Evolutionary conservation across 2,113 vertebrate genomes (phyloP).

Genomic region (Macroglossus sobrinus): DNA sequence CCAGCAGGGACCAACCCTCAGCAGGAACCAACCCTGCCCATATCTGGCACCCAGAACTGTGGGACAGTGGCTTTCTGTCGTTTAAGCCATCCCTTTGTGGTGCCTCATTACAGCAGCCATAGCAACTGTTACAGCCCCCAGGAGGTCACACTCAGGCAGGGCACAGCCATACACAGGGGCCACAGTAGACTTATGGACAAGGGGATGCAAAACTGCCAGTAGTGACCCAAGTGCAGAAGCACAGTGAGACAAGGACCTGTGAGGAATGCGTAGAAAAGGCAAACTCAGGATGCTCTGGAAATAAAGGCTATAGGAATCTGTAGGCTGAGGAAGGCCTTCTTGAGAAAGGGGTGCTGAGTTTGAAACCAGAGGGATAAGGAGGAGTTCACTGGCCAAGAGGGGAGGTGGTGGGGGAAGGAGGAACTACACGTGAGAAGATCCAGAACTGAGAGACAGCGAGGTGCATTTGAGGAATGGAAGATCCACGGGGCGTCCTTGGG

Average conservation of each 20-base stretch:
- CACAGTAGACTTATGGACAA: background rate
- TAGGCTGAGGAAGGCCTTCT: background rate
- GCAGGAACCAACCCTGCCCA: rapidly evolving
- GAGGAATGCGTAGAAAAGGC: background rate
- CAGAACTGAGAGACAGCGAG: rapidly evolving
- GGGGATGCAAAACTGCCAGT: rapidly evolving
- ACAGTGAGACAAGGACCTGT: background rate
- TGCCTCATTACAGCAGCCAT: rapidly evolving
- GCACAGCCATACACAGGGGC: background rate
- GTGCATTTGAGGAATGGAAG: background rate
- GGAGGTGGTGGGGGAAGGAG: rapidly evolving
- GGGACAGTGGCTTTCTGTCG: background rate
- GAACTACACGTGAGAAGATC: background rate
- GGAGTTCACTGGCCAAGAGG: background rate
- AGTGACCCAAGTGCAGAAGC: background rate
- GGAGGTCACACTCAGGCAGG: background rate
- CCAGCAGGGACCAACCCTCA: background rate
- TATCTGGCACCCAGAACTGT: background rate
- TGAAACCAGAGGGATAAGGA: background rate
- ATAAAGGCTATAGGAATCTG: too few species aligned
- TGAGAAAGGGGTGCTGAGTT: background rate
- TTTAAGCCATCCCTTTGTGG: background rate
- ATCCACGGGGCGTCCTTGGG: rapidly evolving
- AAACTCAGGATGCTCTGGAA: background rate
- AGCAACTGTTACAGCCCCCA: background rate